phyloP scores from a whole-genome alignment of 2,113 vertebrate genomes.

The Apodemus speciosus region DNA sequence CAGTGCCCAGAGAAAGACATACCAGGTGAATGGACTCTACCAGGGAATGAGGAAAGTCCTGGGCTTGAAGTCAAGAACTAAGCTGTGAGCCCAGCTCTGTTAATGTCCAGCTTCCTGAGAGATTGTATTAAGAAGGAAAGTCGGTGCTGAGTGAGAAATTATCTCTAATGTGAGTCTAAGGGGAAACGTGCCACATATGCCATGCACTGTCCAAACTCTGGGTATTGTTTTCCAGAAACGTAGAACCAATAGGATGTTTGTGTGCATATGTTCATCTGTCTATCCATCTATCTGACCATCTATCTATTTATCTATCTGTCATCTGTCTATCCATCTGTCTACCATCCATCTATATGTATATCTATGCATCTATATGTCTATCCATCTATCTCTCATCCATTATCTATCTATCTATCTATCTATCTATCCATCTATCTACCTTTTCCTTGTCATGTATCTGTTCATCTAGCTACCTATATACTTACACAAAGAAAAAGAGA shows the following conservation, averaged over 20 bases:
- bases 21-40: neutral
- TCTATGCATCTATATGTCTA: neutral
- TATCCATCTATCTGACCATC: neutral
- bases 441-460: neutral
- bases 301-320: neutral
- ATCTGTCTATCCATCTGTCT: neutral
- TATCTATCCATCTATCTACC: neutral
- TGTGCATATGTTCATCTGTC: neutral
- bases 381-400: neutral
- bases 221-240: neutral
- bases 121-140: neutral
- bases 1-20: neutral
- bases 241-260: neutral
- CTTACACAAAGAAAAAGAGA: neutral
- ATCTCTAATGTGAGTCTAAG: neutral
- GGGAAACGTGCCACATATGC: neutral
- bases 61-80: neutral
- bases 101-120: neutral
- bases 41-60: neutral
- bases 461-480: neutral
- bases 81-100: neutral
- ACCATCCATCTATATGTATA: neutral
- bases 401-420: neutral
- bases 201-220: neutral
- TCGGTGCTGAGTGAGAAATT: neutral